Conservation (phyloP, 2,113 vertebrate species). For the Salvelinus alpinus region DNA sequence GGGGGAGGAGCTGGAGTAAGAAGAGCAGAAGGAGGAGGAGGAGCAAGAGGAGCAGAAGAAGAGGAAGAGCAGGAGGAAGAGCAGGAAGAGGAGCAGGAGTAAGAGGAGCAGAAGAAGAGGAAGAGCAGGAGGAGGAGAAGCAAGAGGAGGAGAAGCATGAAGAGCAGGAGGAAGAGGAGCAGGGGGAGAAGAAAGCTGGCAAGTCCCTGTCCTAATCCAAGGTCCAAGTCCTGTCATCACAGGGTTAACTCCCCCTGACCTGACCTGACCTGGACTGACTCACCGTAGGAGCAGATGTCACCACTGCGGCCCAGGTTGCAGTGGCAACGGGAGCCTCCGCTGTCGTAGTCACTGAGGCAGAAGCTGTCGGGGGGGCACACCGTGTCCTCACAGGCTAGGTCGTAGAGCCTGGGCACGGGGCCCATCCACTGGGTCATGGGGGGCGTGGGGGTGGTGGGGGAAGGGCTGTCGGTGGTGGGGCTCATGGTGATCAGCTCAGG, state of each 20-base stretch:
- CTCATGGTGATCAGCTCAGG: not conserved
- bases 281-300: slow-evolving; percentile 83
- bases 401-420: slow-evolving; percentile 65
- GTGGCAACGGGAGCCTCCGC: slow-evolving; percentile 86
- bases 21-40: not conserved
- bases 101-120: not conserved
- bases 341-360: slow-evolving; percentile 84
- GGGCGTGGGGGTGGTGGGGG: slow-evolving; percentile 34
- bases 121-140: not conserved
- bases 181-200: too few relatives aligned
- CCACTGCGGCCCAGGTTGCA: slow-evolving; percentile 89
- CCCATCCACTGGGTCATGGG: slow-evolving; percentile 49
- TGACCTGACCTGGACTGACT: slow-evolving; percentile 19
- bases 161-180: too few relatives aligned
- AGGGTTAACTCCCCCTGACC: not conserved
- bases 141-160: not conserved
- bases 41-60: too few relatives aligned
- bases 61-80: too few relatives aligned
- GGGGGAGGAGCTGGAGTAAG: not conserved
- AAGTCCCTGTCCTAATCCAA: not conserved
- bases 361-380: slow-evolving; percentile 89
- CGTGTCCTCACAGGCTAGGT: slow-evolving; percentile 82
- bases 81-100: not conserved
- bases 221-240: too few relatives aligned
- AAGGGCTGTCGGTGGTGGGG: slow-evolving; percentile 5